Percentiles rank a stretch among this genome's conserved stretches.
These are phyloP conservation scores for Karalla daura DNA, from an alignment of 2,797 vertebrate genomes.

Conservation along the genomic window DNA sequence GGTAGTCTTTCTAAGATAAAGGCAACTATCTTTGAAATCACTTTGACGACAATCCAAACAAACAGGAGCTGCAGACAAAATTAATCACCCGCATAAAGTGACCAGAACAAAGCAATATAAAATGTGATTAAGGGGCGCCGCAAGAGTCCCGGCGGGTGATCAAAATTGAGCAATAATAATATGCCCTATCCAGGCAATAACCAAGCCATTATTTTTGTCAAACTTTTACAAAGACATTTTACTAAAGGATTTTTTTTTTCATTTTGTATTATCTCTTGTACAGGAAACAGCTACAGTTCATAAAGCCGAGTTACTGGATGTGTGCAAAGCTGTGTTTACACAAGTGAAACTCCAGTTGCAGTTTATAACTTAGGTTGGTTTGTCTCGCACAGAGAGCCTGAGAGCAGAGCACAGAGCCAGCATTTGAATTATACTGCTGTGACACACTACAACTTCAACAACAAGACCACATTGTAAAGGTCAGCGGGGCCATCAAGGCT, in stretches of 20 bases:
- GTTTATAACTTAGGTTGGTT: background rate
- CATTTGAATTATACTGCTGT: background rate
- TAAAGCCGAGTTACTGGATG: background rate
- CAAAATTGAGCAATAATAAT: constrained; percentile 58
- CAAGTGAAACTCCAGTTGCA: background rate
- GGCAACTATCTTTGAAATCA: constrained; percentile 8
- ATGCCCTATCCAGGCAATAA: constrained; percentile 56
- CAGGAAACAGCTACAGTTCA: background rate
- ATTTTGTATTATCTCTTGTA: background rate
- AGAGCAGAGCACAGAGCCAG: background rate
- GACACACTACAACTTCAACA: background rate
- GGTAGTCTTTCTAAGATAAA: background rate
- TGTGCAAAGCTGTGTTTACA: background rate
- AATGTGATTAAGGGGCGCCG: constrained; percentile 28
- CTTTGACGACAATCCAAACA: constrained; percentile 1
- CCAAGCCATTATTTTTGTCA: constrained; percentile 7
- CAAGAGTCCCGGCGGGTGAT: constrained; percentile 45
- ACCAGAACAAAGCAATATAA: constrained; percentile 6
- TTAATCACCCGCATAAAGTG: background rate
- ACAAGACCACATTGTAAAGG: constrained; percentile 11
- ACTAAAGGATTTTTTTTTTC: background rate
- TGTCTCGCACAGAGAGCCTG: background rate
- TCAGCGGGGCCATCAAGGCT: background rate
- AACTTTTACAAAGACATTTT: constrained; percentile 21
- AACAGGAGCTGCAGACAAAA: background rate